A percentile compares a stretch with the other conserved stretches of the same genome.
Conservation (phyloP, 2,888 invertebrate species). For the Anthrax anthrax region DNA sequence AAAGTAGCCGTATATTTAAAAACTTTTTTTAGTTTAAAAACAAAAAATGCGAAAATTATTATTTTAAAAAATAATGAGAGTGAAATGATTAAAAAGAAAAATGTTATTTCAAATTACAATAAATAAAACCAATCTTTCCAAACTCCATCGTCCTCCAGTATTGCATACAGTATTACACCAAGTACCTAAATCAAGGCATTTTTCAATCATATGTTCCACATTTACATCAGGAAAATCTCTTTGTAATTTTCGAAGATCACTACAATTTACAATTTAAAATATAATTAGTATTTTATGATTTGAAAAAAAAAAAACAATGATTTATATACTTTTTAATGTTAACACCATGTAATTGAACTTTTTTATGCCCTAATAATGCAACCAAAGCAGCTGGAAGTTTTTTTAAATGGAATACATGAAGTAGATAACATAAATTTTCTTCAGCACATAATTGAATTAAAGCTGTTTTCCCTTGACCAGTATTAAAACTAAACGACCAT, state of each 20-base stretch:
- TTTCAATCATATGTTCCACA: conserved; percentile 38
- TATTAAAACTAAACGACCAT: conserved; percentile 48
- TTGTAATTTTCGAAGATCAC: conserved; percentile 46
- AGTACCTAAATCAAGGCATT: conserved; percentile 43
- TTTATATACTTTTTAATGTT: conserved; percentile 45
- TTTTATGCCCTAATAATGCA: conserved; percentile 40
- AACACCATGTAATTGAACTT: conserved; percentile 44
- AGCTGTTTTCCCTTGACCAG: conserved; percentile 44
- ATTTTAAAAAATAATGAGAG: too few species aligned
- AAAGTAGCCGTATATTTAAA: too few species aligned
- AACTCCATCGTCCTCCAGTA: conserved; percentile 42
- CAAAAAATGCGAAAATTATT: too few species aligned
- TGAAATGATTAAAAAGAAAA: too few species aligned
- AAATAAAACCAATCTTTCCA: conserved; percentile 41
- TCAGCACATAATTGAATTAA: conserved; percentile 47
- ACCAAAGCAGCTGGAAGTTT: conserved; percentile 42
- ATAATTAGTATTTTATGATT: not conserved
- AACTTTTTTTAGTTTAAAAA: too few species aligned
- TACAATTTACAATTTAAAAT: conserved; percentile 24
- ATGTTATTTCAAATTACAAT: conserved; percentile 36
- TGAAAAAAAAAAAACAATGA: conserved; percentile 3
- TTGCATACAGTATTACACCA: conserved; percentile 41
- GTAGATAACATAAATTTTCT: conserved; percentile 38
- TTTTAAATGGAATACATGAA: conserved; percentile 41
- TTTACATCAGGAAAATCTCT: conserved; percentile 45